These are phyloP conservation scores for Scytalopus superciliaris DNA, from an alignment of 2,113 vertebrate genomes.

Conservation along the genomic window DNA sequence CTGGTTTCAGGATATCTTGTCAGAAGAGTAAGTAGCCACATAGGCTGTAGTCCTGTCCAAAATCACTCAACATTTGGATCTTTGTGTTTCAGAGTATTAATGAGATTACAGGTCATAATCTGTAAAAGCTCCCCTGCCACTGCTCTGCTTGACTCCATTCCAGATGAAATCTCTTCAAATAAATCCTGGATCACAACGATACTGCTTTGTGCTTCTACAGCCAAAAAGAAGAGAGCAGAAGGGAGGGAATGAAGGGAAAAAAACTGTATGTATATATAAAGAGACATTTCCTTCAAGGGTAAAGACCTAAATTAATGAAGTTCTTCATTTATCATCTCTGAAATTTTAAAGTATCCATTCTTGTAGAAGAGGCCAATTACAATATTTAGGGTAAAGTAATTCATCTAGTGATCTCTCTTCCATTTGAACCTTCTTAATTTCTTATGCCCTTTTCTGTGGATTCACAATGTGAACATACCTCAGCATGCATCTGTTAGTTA, in stretches of 20 bases:
- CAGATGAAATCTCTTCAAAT: conserved; percentile 78
- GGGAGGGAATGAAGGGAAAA: background rate
- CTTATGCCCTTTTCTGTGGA: conserved; percentile 58
- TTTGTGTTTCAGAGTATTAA: conserved; percentile 77
- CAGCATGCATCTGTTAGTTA: conserved; percentile 64
- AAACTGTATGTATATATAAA: conserved; percentile 16
- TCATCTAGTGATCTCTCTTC: conserved; percentile 67
- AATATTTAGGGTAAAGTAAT: conserved; percentile 74
- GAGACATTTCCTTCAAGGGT: conserved; percentile 68
- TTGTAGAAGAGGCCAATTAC: conserved; percentile 64
- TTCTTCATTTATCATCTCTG: conserved; percentile 68
- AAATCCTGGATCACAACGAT: conserved; percentile 74
- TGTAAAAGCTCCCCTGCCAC: conserved; percentile 75
- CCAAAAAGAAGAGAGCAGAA: conserved; percentile 33
- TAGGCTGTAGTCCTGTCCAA: conserved; percentile 54
- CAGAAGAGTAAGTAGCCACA: conserved; percentile 7
- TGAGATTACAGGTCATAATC: conserved; percentile 78
- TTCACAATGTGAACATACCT: conserved; percentile 61
- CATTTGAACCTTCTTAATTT: conserved; percentile 67
- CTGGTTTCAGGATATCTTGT: conserved; percentile 15
- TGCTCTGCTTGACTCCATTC: conserved; percentile 75
- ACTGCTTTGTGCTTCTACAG: conserved; percentile 59
- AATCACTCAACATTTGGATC: conserved; percentile 64
- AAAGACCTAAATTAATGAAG: conserved; percentile 72
- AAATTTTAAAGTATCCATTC: conserved; percentile 57